Base-by-base conservation (phyloP, 2,888 invertebrate species). In the Drosophila maculinotata region DNA sequence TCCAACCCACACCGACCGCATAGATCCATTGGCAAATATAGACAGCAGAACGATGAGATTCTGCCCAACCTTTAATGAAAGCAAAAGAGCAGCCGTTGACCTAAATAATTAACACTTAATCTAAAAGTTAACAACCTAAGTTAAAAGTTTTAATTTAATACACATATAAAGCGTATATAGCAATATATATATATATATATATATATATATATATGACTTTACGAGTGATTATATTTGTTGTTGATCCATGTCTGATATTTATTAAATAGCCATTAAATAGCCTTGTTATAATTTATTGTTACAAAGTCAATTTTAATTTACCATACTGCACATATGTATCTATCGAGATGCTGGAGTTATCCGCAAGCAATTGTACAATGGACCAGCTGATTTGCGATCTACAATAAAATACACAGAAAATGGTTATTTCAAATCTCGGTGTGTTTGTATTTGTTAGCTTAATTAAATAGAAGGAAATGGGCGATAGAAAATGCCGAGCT, bases 211-310 rank as follows among this genome's bases (percentile, higher is more conserved):
- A 52, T 69, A 66, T 58, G 53, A 49, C 45, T 30, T 45, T 67
- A 68, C 42, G 56, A 62, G 62, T 64, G 54, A 71, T 63, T 65
- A 60, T 77, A 59, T 87, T 84, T 81, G 51, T 82, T 79, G 76
- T 82, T 87, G 49, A 84, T 78, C 78, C 75, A 66, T 84, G 79
- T 82, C 87, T 84, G 87, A 81, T 85, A 87, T 87, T 82, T 84
- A 81, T 81, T 79, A 81, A 69, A 72, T 77, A 76, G 78, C 68
- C 59, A 73, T 73, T 68, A 70, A 65, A 52, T 69, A 72, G 79
- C 63, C 52, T 68, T 83, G 87, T 75, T 84, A 66, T 81, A 65
- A 77, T 69, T 87, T 81, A 87, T 69, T 74, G 59, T 87, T 84
- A 69, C 42, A 60, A 58, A 63, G 38, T 76, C 53, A 57, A 60